Conservation (phyloP, 1,140 invertebrate species). For the Drosophila burlai region DNA sequence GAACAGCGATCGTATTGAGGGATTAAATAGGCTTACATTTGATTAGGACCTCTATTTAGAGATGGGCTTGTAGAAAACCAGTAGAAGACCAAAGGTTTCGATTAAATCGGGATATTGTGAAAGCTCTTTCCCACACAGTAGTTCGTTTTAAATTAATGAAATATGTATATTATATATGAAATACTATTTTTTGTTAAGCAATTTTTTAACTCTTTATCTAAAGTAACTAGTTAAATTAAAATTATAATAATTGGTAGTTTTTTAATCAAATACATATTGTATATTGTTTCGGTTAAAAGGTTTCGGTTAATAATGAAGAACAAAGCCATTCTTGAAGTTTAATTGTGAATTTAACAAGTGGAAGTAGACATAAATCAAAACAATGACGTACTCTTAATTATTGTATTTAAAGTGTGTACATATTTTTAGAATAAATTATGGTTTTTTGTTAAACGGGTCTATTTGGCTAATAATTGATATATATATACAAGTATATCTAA, state of each 20-base stretch:
- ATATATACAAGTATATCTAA: no score
- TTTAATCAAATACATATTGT: neutral
- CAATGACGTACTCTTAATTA: neutral
- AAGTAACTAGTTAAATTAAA: neutral
- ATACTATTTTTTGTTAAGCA: neutral
- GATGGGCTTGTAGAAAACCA: no score
- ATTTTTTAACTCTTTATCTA: rapidly evolving
- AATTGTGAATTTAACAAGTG: neutral
- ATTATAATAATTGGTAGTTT: neutral
- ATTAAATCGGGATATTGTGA: no score
- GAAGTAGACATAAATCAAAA: neutral
- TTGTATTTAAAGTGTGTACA: neutral
- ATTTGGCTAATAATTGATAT: no score
- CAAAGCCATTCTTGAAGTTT: neutral
- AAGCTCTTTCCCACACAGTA: neutral
- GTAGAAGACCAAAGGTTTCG: rapidly evolving
- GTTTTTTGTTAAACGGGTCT: no score
- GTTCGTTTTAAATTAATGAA: neutral
- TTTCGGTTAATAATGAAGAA: neutral
- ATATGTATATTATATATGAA: no score
- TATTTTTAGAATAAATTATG: no score
- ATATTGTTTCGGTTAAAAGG: neutral
- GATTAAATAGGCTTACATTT: neutral
- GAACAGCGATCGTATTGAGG: constrained; percentile 1
- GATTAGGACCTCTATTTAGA: no score